Percentiles rank a stretch among this genome's conserved stretches.
Evolutionary conservation across 2,113 vertebrate species (phyloP).

Genomic region (Pomatorhinus ruficollis): DNA sequence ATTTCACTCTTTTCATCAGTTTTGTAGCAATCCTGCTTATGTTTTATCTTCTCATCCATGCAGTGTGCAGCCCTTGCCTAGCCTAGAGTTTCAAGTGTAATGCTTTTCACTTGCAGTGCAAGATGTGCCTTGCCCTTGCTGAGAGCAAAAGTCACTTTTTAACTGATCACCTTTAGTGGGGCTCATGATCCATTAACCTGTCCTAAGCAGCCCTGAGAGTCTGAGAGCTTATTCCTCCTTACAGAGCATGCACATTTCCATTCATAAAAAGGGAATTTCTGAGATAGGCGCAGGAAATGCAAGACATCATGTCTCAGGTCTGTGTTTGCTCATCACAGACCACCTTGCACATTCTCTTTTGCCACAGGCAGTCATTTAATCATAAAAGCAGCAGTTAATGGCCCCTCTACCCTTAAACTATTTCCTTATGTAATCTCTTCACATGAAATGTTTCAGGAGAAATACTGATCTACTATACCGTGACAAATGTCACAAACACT

Average conservation of each 20-base stretch:
- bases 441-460: not conserved
- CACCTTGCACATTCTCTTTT: not conserved
- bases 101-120: accelerated
- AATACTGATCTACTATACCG: not conserved
- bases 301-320: not conserved
- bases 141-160: not conserved
- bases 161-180: not conserved
- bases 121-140: not conserved
- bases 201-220: not conserved
- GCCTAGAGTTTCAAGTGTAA: not conserved
- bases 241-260: not conserved
- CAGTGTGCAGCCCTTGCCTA: not conserved
- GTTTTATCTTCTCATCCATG: not conserved
- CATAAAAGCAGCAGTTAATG: not conserved
- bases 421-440: not conserved
- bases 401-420: not conserved
- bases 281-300: not conserved
- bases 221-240: not conserved
- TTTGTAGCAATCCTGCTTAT: not conserved
- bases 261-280: not conserved
- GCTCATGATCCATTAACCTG: not conserved
- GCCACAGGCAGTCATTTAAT: not conserved
- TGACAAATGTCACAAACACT: not conserved
- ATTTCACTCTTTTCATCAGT: not conserved
- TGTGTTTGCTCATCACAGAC: not conserved